phyloP scores from a whole-genome alignment of 2,113 vertebrate species.

The Kryptolebias marmoratus region DNA sequence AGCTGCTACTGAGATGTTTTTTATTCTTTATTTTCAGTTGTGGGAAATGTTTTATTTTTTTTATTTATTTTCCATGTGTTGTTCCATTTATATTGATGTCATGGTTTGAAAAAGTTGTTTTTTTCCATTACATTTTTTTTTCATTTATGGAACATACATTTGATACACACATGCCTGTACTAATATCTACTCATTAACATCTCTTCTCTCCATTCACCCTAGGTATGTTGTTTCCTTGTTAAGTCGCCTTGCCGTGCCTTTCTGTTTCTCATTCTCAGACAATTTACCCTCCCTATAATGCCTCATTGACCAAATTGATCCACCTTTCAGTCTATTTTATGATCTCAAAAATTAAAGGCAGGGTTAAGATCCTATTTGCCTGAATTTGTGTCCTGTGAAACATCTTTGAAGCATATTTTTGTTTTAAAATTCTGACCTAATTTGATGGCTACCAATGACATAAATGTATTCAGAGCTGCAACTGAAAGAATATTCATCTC shows the following conservation, averaged over 20 bases:
- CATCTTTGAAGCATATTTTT: conserved; percentile 24
- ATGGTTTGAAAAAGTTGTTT: conserved; percentile 45
- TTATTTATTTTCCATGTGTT: conserved; percentile 41
- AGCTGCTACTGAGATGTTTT: conserved; percentile 29
- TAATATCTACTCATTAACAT: conserved; percentile 62
- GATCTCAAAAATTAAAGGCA: conserved; percentile 72
- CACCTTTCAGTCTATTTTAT: conserved; percentile 81
- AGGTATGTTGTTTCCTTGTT: conserved; percentile 69
- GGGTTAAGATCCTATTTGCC: conserved; percentile 69
- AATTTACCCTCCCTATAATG: conserved; percentile 75
- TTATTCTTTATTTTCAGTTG: conserved; percentile 9
- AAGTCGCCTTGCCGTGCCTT: conserved; percentile 71
- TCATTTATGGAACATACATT: conserved; percentile 67
- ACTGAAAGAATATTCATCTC: conserved; percentile 49
- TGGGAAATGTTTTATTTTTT: conserved; percentile 61
- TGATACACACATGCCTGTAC: conserved; percentile 12
- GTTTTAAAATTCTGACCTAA: conserved; percentile 48
- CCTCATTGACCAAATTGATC: conserved; percentile 84
- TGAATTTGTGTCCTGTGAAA: conserved; percentile 55
- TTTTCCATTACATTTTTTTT: conserved; percentile 59
- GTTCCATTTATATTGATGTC: conserved; percentile 58
- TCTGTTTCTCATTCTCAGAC: conserved; percentile 76
- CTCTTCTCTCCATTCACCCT: conserved; percentile 57
- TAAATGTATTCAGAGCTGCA: conserved; percentile 83
- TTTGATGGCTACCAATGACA: conserved; percentile 66